phyloP scores from a whole-genome alignment of 2,888 invertebrate genomes.

The Lissocephala sabroskyi region DNA sequence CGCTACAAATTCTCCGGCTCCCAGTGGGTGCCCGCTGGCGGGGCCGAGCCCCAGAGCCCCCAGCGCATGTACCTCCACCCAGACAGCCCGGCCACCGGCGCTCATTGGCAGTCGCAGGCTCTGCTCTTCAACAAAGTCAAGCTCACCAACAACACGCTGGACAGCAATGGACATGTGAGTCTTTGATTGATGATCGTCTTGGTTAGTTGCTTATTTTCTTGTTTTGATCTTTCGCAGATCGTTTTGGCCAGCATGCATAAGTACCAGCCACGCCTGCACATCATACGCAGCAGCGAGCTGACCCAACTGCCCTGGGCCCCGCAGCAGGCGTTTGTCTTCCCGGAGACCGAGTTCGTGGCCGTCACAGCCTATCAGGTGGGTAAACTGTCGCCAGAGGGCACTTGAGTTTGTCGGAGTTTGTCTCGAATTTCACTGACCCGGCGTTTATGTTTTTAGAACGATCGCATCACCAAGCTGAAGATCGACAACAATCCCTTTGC shows the following conservation, averaged over 20 bases:
- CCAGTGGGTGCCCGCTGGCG: constrained; percentile 90
- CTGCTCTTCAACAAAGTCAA: constrained; percentile 88
- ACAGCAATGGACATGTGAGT: constrained; percentile 85
- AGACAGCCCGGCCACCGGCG: constrained; percentile 88
- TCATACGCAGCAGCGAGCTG: constrained; percentile 85
- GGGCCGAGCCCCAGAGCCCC: constrained; percentile 87
- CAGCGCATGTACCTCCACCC: constrained; percentile 87
- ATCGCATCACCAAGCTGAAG: constrained; percentile 90
- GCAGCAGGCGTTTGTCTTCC: constrained; percentile 79
- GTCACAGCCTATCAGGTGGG: constrained; percentile 96
- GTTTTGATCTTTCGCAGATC: constrained; percentile 79
- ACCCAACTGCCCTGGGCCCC: constrained; percentile 81
- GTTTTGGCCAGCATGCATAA: constrained; percentile 98
- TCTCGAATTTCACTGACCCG: constrained; percentile 31
- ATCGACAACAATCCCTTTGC: constrained; percentile 96
- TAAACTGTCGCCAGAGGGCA: constrained; percentile 35
- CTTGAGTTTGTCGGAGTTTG: constrained; percentile 30
- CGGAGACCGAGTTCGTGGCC: constrained; percentile 93
- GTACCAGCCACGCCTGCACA: constrained; percentile 91
- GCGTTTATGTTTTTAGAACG: constrained; percentile 75
- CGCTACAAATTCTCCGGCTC: constrained; percentile 88
- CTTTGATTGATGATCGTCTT: constrained; percentile 2
- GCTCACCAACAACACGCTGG: constrained; percentile 88
- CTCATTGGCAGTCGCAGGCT: constrained; percentile 89
- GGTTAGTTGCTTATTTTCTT: constrained; percentile 22